A percentile compares a stretch with the other conserved stretches of the same genome.
Conservation (phyloP, 2,797 vertebrate species). For the Setipinna tenuifilis region DNA sequence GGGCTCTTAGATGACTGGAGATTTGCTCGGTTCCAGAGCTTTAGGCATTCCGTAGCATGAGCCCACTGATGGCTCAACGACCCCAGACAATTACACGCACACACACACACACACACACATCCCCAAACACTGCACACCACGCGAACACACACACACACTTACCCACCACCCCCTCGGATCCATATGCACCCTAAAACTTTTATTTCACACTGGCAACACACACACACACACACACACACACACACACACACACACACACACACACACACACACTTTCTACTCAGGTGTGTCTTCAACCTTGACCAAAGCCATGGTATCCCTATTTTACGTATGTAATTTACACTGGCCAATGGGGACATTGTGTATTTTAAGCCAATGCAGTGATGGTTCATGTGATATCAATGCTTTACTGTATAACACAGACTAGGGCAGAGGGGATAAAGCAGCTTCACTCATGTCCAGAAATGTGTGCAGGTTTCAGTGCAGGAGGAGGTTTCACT, state of each 20-base stretch:
- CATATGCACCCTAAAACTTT: neutral
- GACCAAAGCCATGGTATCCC: neutral
- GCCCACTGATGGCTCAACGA: slow-evolving; percentile 28
- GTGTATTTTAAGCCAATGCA: no score
- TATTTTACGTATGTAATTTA: neutral
- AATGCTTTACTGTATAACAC: no score
- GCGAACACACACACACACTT: slow-evolving; percentile 54
- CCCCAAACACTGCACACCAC: slow-evolving; percentile 56
- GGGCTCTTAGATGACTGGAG: slow-evolving; percentile 63
- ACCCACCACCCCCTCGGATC: neutral
- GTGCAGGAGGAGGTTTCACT: no score
- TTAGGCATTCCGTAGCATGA: slow-evolving; percentile 52
- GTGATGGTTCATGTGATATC: no score
- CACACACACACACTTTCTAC: slow-evolving; percentile 52
- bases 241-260: neutral
- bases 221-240: slow-evolving; percentile 59
- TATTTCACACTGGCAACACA: slow-evolving; percentile 39
- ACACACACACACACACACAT: slow-evolving; percentile 60
- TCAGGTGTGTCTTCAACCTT: slow-evolving; percentile 56
- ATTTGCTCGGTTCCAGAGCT: slow-evolving; percentile 65
- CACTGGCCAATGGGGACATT: no score
- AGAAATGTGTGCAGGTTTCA: no score
- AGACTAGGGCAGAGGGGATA: no score
- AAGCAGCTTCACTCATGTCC: no score
- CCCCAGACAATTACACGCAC: neutral